Evolutionary conservation across 2,113 vertebrate genomes (phyloP), one percentile per base, ranked within the genome.

Genomic region (Rousettus leschenaultii): DNA sequence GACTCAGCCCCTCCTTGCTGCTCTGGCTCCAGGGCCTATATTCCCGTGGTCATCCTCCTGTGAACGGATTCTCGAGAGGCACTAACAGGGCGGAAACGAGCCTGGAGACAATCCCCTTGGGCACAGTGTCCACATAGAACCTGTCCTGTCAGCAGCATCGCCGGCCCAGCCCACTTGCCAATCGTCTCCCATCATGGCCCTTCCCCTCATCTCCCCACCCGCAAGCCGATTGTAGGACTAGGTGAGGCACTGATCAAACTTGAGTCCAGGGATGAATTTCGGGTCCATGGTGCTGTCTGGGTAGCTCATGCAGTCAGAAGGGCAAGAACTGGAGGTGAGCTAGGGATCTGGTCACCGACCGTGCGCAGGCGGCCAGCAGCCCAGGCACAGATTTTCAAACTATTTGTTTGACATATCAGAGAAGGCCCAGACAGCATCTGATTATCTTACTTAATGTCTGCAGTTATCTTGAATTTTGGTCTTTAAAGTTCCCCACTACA

Each of bases 241-340:
- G 24, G 65, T 18, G 38, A 26, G 40, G 70, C 3, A 7, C 22
- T 30, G 1, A 21, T 40, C 19, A 74, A 30, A 53, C 19, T 38
- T 0, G 0, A 86, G 82, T 30, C 19, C 21, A 26, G 61, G 53
- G 12, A 38, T 4, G 13, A 4, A 10, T 18, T 65, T 77, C 86
- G 61, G 40, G 40, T 26, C 40, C 11, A 9, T 4, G 18, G 21
- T 0, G 16, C 26, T 19, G 9, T 15, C 4, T 79, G 0, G 0
- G 48, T 3, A n/a, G 35, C 40, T 87, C 19, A 21, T 1, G 3
- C 14, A 53, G 70, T 45, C 51, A 89, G 70, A 57, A 84, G 48
- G 5, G 59, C 26, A 33, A 61, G 38, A 38, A 26, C 5, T 12
- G 11, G n/a, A 70, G 35, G n/a, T 19, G 11, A 61, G 6, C 21